Conservation (phyloP, 2,888 invertebrate species). For the Drosophila mulleri region DNA sequence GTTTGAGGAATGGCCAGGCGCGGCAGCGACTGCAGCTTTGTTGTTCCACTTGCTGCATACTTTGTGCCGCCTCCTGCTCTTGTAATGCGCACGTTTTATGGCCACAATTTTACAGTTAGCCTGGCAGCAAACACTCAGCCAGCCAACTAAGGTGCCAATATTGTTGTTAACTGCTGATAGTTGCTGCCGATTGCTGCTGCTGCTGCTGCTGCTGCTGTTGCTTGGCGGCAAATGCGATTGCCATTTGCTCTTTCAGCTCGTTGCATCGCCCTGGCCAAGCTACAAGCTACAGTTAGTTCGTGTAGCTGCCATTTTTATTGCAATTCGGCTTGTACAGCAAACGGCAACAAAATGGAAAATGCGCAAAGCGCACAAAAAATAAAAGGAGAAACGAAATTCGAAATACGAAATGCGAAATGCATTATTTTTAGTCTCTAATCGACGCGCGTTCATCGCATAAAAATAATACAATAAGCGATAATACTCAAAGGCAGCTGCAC, state of each 20-base stretch:
- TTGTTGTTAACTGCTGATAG: constrained; percentile 81
- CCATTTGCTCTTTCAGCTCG: constrained; percentile 60
- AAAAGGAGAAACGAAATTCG: constrained; percentile 15
- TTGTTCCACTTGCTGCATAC: constrained; percentile 56
- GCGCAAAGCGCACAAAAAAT: neutral
- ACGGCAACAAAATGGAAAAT: constrained; percentile 19
- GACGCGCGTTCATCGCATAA: constrained; percentile 81
- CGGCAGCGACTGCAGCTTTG: constrained; percentile 10
- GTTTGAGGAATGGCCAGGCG: constrained; percentile 39
- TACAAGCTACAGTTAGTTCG: constrained; percentile 15
- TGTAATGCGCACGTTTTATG: constrained; percentile 75
- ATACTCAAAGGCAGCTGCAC: constrained; percentile 68
- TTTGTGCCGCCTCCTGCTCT: constrained; percentile 56
- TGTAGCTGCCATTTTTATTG: constrained; percentile 62
- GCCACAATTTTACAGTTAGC: constrained; percentile 77
- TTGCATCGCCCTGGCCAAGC: constrained; percentile 6
- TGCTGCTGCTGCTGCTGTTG: constrained; percentile 45
- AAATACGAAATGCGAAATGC: constrained; percentile 56
- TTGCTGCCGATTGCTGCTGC: constrained; percentile 56
- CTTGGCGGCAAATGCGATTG: constrained; percentile 66
- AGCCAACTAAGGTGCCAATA: constrained; percentile 74
- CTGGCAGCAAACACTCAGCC: constrained; percentile 49
- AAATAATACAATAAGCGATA: constrained; percentile 80
- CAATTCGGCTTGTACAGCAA: constrained; percentile 60
- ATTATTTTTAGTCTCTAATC: constrained; percentile 81